Evolutionary conservation across 1,140 invertebrate genomes (phyloP).

Genomic region (Carcinoscorpius rotundicauda): DNA sequence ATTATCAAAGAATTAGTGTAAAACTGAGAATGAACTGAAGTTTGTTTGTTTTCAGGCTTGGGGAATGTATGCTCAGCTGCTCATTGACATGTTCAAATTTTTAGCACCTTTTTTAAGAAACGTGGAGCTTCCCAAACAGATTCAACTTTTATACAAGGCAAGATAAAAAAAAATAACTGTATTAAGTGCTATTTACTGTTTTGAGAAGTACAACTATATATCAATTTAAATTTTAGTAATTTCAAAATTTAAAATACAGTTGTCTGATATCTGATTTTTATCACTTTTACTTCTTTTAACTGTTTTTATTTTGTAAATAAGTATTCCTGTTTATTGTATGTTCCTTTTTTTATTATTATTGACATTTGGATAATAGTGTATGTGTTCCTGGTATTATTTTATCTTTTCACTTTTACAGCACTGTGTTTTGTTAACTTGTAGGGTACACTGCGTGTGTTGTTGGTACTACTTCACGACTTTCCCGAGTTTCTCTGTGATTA

Average conservation of each 20-base stretch:
- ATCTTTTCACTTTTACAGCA: too few relatives aligned
- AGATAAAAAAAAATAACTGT: constrained; percentile 1
- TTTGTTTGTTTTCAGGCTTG: constrained; percentile 30
- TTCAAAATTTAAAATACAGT: neutral
- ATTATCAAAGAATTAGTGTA: neutral
- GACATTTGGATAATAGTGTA: too few relatives aligned
- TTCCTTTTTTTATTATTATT: too few relatives aligned
- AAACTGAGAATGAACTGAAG: neutral
- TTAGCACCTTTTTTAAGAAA: constrained; percentile 92
- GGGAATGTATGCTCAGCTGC: constrained; percentile 58
- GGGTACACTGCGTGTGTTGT: constrained; percentile 86
- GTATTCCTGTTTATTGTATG: too few relatives aligned
- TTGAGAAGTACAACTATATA: neutral
- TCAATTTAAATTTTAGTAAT: neutral
- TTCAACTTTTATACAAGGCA: constrained; percentile 76
- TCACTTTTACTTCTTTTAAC: too few relatives aligned
- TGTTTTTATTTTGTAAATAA: too few relatives aligned
- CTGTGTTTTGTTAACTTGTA: constrained; percentile 29
- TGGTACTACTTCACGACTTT: constrained; percentile 95
- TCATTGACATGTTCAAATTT: constrained; percentile 94
- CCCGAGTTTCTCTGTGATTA: constrained; percentile 99
- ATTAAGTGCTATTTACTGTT: too few relatives aligned
- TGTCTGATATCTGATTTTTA: too few relatives aligned
- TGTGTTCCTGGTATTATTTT: too few relatives aligned
- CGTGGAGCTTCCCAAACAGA: constrained; percentile 84